A percentile compares a stretch with the other conserved stretches of the same genome.
Evolutionary conservation across 2,113 vertebrate genomes (phyloP).

Genomic region (Prolemur simus): DNA sequence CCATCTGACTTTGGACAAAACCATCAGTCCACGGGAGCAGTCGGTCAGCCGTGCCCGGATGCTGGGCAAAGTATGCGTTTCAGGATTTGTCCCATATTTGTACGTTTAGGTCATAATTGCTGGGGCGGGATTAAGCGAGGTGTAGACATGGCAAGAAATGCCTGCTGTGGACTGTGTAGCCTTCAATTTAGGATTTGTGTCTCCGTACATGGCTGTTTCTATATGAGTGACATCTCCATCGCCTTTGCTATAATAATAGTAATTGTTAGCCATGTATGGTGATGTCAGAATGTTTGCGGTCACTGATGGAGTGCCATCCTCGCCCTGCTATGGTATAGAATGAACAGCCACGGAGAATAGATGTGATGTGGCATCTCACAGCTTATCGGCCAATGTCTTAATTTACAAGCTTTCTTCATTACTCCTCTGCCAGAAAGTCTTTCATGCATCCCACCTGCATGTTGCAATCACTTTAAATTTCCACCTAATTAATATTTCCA

Average conservation of each 20-base stretch:
- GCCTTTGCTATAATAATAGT: background rate
- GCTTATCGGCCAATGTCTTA: background rate
- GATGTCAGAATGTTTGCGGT: fast-evolving
- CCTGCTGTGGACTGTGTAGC: background rate
- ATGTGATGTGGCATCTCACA: fast-evolving
- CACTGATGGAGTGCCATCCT: background rate
- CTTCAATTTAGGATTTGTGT: background rate
- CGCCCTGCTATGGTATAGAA: fast-evolving
- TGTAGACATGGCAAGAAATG: background rate
- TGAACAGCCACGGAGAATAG: background rate
- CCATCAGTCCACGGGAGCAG: background rate
- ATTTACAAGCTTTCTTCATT: background rate
- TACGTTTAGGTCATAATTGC: background rate
- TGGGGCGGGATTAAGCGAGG: background rate
- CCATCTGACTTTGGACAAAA: background rate
- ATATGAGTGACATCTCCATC: fast-evolving
- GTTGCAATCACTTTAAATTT: background rate
- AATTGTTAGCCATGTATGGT: background rate
- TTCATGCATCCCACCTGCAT: too few relatives aligned
- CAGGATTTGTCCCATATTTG: background rate
- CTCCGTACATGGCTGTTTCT: background rate
- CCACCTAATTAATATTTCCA: background rate
- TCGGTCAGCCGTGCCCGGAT: background rate
- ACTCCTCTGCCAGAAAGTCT: background rate
- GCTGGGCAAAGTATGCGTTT: background rate